Percentiles rank a stretch among this genome's conserved stretches.
Evolutionary conservation across 2,797 vertebrate species (phyloP).

Genomic region (Nyctalus aviator): DNA sequence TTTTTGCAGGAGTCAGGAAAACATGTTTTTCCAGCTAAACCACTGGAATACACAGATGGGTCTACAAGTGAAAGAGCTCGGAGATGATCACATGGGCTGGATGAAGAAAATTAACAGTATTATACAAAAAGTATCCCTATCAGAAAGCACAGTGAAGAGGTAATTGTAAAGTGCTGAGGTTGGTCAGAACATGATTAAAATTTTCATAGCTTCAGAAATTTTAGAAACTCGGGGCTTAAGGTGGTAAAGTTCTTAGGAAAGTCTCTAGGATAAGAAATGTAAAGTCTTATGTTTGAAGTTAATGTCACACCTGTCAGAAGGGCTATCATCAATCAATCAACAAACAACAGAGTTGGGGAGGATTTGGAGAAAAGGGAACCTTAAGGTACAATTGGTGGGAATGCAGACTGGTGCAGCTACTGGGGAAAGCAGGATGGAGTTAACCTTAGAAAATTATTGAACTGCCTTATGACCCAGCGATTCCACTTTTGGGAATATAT

Average conservation of each 20-base stretch:
- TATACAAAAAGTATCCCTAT: constrained; percentile 41
- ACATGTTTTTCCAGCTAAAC: background rate
- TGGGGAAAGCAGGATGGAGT: background rate
- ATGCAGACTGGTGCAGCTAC: too few relatives aligned
- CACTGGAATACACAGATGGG: constrained; percentile 50
- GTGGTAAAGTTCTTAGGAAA: background rate
- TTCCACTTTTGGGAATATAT: background rate
- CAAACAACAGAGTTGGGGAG: background rate
- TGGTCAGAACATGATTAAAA: background rate
- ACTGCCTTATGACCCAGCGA: background rate
- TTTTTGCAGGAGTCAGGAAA: constrained; percentile 40
- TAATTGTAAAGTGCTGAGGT: background rate
- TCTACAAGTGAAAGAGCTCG: constrained; percentile 46
- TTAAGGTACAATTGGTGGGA: background rate
- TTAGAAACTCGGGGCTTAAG: background rate
- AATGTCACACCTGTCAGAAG: background rate
- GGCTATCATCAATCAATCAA: background rate
- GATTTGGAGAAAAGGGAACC: background rate
- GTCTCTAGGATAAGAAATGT: background rate
- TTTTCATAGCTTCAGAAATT: background rate
- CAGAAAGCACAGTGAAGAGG: constrained; percentile 64
- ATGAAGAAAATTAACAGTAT: constrained; percentile 60
- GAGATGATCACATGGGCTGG: constrained; percentile 38
- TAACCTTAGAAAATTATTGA: background rate
- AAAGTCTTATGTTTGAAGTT: background rate